Conservation (phyloP, 2,797 vertebrate genomes). For the Pygocentrus nattereri region DNA sequence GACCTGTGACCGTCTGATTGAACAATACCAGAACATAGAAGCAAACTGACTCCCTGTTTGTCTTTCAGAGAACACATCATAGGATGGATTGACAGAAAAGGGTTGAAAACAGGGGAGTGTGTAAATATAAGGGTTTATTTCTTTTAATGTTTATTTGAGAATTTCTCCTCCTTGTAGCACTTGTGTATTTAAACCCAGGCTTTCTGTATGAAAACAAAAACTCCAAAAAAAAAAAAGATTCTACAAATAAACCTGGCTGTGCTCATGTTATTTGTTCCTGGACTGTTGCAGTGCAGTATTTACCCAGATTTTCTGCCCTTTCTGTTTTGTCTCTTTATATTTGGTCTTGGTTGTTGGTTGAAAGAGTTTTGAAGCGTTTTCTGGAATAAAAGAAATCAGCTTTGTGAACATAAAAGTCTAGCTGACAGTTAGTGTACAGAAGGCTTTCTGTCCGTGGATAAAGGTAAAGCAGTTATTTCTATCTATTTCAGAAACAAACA, state of each 20-base stretch:
- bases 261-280: constrained; percentile 41
- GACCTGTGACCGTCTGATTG: constrained; percentile 18
- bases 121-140: constrained; percentile 50
- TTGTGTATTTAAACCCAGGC: constrained; percentile 65
- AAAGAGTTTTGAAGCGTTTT: constrained; percentile 12
- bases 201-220: constrained; percentile 64
- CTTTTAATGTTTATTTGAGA: constrained; percentile 60
- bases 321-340: constrained; percentile 29
- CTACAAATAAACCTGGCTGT: constrained; percentile 52
- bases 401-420: constrained; percentile 31
- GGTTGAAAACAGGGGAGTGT: constrained; percentile 47
- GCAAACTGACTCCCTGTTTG: constrained; percentile 25
- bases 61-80: not conserved
- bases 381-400: constrained; percentile 11
- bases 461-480: constrained; percentile 33
- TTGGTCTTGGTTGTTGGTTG: constrained; percentile 31
- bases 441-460: constrained; percentile 37
- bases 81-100: constrained; percentile 22
- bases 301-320: constrained; percentile 27
- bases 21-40: not conserved
- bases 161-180: constrained; percentile 58
- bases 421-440: constrained; percentile 17
- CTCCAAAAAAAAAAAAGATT: constrained; percentile 55
- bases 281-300: constrained; percentile 27
- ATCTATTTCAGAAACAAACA: not conserved